Base-by-base conservation (phyloP, 2,113 vertebrate species). In the Nansenia antarctica region DNA sequence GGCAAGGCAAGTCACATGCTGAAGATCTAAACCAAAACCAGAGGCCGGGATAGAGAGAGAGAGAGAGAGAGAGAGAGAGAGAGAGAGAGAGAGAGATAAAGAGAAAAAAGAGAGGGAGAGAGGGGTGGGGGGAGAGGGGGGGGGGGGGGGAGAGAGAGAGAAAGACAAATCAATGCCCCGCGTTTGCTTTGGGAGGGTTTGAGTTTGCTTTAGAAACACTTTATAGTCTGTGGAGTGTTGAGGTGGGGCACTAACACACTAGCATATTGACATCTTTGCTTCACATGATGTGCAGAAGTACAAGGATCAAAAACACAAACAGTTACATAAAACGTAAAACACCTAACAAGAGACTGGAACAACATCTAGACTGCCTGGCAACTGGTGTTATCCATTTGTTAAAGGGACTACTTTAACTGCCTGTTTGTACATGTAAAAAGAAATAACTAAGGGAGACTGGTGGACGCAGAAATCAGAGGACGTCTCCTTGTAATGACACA, bases 131-230 rank as follows among this genome's bases (percentile, higher is more conserved):
- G 49, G 24, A 61, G 24, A 30, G 27, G 39, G 31, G 62, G 59
- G 22, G 27, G 68, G 49, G 54, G 1, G 35, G 42, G 15, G 45
- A 52, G 29, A 9, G 11, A 62, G 32, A 20, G 35, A 65, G 37
- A 53, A 14, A 60, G 32, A 45, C 2, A 63, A 52, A 53, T 67
- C 22, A 34, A 39, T 49, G 24, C 59, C 14, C 37, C 60, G 31
- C 76, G 54, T 82, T 82, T 82, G 76, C 70, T 59, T 73, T 76
- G 77, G 80, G 76, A 68, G 80, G 54, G 77, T 71, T 62, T 53
- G 73, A 73, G 76, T 82, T 76, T 79, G 80, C 79, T 68, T 67
- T 73, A 58, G n/a, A 64, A 62, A 54, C 55, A n/a, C n/a, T n/a
- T 79, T 76, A 57, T 73, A 70, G 59, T 66, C 78, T 60, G 63